Evolutionary conservation across 2,113 vertebrate species (phyloP).

Genomic region (Oxyura jamaicensis): DNA sequence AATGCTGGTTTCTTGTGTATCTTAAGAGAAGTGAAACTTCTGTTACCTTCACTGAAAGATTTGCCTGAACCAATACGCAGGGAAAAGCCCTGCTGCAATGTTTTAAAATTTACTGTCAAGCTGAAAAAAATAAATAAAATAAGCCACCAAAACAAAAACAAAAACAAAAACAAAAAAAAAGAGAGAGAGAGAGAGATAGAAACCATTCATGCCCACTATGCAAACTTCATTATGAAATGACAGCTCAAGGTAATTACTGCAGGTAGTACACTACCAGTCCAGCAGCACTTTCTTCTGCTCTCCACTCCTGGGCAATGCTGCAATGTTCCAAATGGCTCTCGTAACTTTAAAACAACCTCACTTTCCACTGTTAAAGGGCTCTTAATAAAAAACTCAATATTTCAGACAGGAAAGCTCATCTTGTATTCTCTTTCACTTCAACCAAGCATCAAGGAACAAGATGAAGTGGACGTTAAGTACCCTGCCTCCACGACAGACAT

Average conservation of each 20-base stretch:
- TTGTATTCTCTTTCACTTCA: neutral
- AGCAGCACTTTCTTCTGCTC: neutral
- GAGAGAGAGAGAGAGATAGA: neutral
- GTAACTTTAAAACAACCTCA: neutral
- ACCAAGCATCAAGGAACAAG: neutral
- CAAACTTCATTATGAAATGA: constrained; percentile 35
- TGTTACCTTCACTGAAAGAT: neutral
- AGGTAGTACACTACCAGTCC: neutral
- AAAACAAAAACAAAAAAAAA: too few relatives aligned
- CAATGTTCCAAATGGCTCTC: neutral
- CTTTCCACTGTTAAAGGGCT: neutral
- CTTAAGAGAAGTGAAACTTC: neutral
- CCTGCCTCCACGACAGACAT: neutral
- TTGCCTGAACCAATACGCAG: neutral
- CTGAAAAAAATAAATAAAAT: neutral
- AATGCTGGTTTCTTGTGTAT: neutral
- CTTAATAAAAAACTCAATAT: neutral
- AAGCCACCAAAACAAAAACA: neutral
- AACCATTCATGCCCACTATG: neutral
- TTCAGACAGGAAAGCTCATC: neutral
- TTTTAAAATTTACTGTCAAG: neutral
- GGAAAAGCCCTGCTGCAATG: neutral
- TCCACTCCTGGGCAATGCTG: neutral
- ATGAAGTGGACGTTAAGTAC: neutral
- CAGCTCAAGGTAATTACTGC: constrained; percentile 8